These are phyloP conservation scores for Lampropteryx suffumata DNA, from an alignment of 2,888 invertebrate genomes.

Conservation along the genomic window DNA sequence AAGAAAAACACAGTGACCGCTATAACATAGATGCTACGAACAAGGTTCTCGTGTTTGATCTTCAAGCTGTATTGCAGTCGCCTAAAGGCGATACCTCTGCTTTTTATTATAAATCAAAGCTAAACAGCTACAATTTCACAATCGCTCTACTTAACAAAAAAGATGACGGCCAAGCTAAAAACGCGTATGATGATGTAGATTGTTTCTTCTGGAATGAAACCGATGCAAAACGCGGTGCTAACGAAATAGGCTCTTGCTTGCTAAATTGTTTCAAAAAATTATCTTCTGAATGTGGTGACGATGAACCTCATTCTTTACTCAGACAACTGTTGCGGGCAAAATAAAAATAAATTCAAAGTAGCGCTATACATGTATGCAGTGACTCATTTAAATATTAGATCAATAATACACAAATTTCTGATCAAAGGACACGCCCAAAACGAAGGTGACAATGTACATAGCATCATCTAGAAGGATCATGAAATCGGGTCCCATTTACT, in stretches of 20 bases:
- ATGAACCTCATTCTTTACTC: too few relatives aligned
- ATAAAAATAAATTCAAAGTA: conserved; percentile 33
- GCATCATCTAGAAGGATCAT: too few relatives aligned
- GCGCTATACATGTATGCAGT: conserved; percentile 20
- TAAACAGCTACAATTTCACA: too few relatives aligned
- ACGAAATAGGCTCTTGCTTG: conserved; percentile 22
- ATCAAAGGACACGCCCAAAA: conserved; percentile 33
- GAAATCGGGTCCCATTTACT: conserved; percentile 18
- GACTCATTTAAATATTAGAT: conserved; percentile 6
- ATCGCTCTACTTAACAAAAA: too few relatives aligned
- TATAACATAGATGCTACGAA: conserved; percentile 27
- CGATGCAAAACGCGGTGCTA: conserved; percentile 33
- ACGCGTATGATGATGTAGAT: too few relatives aligned
- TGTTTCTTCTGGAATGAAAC: conserved; percentile 35
- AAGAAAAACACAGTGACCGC: too few relatives aligned
- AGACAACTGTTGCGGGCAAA: conserved; percentile 21
- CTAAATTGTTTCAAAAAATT: too few relatives aligned
- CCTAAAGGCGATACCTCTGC: conserved; percentile 16
- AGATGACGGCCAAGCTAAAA: too few relatives aligned
- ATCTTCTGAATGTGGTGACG: too few relatives aligned
- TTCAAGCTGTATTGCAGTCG: conserved; percentile 33
- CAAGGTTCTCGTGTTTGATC: conserved; percentile 32
- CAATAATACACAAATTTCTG: conserved; percentile 30
- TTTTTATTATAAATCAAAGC: too few relatives aligned
- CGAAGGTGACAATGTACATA: too few relatives aligned